A percentile compares a stretch with the other conserved stretches of the same genome.
Evolutionary conservation across 2,888 invertebrate genomes (phyloP).

Genomic region (Pristionchus arcanus): DNA sequence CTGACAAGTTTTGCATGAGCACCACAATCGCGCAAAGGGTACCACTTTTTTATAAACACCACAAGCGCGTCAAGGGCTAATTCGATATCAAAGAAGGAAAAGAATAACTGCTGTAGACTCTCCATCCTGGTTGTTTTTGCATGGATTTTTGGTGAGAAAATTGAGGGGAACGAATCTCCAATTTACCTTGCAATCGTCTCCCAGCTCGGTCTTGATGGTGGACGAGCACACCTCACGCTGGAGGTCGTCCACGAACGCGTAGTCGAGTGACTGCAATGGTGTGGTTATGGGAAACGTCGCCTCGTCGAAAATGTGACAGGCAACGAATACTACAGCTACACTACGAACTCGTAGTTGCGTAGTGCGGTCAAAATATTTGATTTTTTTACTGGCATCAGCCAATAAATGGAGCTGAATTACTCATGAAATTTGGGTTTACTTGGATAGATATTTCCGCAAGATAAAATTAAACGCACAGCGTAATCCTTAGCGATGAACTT

Average conservation of each 20-base stretch:
- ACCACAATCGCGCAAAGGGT: no score
- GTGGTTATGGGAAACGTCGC: no score
- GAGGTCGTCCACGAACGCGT: conserved; percentile 45
- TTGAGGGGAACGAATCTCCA: background rate
- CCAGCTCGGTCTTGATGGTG: conserved; percentile 31
- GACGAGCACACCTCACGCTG: conserved; percentile 48
- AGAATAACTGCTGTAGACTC: background rate
- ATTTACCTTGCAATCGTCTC: background rate
- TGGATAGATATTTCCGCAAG: background rate
- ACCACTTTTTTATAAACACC: no score
- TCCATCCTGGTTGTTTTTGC: background rate
- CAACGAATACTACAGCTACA: background rate
- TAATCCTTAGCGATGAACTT: conserved; percentile 55
- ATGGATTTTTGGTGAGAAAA: background rate
- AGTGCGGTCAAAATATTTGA: no score
- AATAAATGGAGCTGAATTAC: background rate
- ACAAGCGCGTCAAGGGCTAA: no score
- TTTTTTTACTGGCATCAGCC: no score
- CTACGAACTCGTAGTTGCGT: no score
- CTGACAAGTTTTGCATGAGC: background rate
- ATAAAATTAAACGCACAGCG: background rate
- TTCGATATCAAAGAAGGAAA: background rate
- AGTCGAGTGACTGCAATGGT: conserved; percentile 29
- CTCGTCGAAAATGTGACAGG: background rate
- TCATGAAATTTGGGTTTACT: background rate